Evolutionary conservation across 2,888 invertebrate species (phyloP), one percentile per base, ranked within the genome.

Genomic region (Limnephilus rhombicus): DNA sequence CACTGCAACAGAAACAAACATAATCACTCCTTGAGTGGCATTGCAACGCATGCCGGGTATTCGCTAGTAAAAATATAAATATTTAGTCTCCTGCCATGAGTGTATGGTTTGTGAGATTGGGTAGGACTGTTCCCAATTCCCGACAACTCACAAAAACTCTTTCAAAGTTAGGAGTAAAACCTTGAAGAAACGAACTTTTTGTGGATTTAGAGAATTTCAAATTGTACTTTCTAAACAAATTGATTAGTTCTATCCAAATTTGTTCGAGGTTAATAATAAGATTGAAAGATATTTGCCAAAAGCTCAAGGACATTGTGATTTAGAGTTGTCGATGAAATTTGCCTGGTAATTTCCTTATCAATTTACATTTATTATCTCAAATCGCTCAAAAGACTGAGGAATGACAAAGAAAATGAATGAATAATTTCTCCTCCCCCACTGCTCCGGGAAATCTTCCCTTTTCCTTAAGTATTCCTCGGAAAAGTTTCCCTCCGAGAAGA

Each of bases 391-490:
- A 41, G 83, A 34, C 83, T n/a, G 83, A 11, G 37, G 83, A 18
- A 18, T 41, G 37, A 83, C 24, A 83, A 83, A 83, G 83, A 83
- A 83, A 83, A 83, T 83, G 83, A 83, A 83, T 83, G 83, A 83
- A 83, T 83, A 37, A 83, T 83, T 83, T 83, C 9, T 24, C 83
- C n/a, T 37, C 37, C 37, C 37, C 5, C 24, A 24, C 24, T 83
- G 37, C 37, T 83, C n/a, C 34, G 24, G 83, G 24, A 83, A 83
- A 83, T 83, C 11, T 83, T 41, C 11, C 37, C 83, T 37, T 83
- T 68, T 68, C 83, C 13, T 31, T 18, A 2, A 83, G 83, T 18
- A 37, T 83, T 41, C 18, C 83, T 37, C 83, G 37, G 24, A 11
- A 24, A 83, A 83, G 83, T 83, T 83, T 37, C 24, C 24, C 31